Conservation (phyloP, 2,888 invertebrate genomes). For the Biston betularia region DNA sequence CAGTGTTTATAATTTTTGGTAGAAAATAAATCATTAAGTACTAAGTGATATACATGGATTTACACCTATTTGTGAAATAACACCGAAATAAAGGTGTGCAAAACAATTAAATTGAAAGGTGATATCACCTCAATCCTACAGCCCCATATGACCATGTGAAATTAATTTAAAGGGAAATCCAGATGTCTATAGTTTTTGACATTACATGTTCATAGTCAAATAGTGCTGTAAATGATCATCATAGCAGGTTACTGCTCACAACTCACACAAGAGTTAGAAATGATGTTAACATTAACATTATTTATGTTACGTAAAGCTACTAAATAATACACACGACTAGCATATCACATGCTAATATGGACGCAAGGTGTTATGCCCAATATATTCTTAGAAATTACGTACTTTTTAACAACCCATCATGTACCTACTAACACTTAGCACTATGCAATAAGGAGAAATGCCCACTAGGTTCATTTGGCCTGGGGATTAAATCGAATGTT, state of each 20-base stretch:
- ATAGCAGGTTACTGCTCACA: constrained; percentile 18
- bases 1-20: constrained; percentile 77
- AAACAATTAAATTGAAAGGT: constrained; percentile 31
- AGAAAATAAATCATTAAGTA: constrained; percentile 76
- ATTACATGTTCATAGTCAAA: background rate
- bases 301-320: constrained; percentile 28
- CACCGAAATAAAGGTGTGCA: constrained; percentile 51
- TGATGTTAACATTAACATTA: constrained; percentile 32
- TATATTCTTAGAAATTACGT: constrained; percentile 35
- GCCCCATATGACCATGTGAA: background rate
- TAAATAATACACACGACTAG: constrained; percentile 70
- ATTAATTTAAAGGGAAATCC: too few species aligned
- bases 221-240: background rate
- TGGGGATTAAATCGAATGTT: background rate
- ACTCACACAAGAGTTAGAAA: constrained; percentile 44
- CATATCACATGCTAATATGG: constrained; percentile 70
- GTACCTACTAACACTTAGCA: constrained; percentile 17
- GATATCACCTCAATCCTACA: background rate
- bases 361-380: constrained; percentile 34
- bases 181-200: too few species aligned
- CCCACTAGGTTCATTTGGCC: constrained; percentile 1
- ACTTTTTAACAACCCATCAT: constrained; percentile 31
- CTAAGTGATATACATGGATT: constrained; percentile 67
- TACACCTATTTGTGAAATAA: constrained; percentile 73
- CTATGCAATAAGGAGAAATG: constrained; percentile 9